Evolutionary conservation across 2,888 invertebrate genomes (phyloP), one percentile per base, ranked within the genome.

Genomic region (Agrotis segetum): DNA sequence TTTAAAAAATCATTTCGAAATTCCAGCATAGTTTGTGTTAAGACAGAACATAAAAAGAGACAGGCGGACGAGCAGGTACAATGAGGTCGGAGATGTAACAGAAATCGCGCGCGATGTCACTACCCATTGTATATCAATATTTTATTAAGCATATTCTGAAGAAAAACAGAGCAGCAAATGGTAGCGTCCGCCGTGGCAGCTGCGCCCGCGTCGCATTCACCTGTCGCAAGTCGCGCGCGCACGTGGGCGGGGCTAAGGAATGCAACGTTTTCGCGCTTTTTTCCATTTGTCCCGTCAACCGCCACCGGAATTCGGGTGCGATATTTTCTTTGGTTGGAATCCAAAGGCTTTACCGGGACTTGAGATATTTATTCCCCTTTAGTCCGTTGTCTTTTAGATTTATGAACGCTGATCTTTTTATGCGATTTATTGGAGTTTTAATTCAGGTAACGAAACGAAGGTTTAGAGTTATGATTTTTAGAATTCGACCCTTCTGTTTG

Each of bases 261-360:
- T 93, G 91, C 90, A 89, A 85, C 83, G 87, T 92, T 93, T 92
- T 90, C 92, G 89, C 93, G 91, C 92, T 92, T 92, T 93, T 94
- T 94, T 93, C 91, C 91, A 90, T 91, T 92, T 91, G 89, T 85
- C 89, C 92, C 91, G 92, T 94, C 95, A 94, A 91, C 81, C 88
- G 85, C 86, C 86, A 87, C 77, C 91, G 95, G 95, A 95, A 96
- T 95, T 95, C 92, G 94, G 95, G 96, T 96, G 96, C 96, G 95
- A 96, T 96, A 96, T 96, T 95, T 96, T 91, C 94, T 92, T 88
- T 83, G 89, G 88, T 86, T 90, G 95, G 96, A 95, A 96, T 96
- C 92, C 93, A 92, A 93, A 93, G 94, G 93, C 92, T 94, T 92
- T 92, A 91, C 87, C 88, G 89, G 88, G 93, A 91, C 90, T 92